Evolutionary conservation across 2,113 vertebrate genomes (phyloP).

Genomic region (Bujurquina vittata): DNA sequence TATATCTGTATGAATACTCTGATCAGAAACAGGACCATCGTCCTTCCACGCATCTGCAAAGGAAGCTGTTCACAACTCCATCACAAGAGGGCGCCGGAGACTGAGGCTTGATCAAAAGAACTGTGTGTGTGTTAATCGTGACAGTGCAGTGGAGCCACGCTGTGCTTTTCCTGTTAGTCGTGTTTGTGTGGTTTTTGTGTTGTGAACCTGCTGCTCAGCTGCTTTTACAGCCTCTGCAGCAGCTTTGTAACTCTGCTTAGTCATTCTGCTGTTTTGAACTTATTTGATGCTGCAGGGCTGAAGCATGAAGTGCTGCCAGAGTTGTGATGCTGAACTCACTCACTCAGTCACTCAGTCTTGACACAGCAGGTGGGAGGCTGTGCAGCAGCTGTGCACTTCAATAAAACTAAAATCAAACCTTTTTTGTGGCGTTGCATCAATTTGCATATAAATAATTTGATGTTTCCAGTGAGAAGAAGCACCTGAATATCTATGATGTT

Average conservation of each 20-base stretch:
- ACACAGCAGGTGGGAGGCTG: slow-evolving; percentile 34
- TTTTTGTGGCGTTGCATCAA: slow-evolving; percentile 8
- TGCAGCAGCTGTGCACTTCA: slow-evolving; percentile 41
- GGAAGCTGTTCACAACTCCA: neutral
- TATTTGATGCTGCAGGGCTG: slow-evolving; percentile 31
- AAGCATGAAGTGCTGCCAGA: slow-evolving; percentile 29
- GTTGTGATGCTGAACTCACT: slow-evolving; percentile 16
- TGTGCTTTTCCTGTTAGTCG: slow-evolving; percentile 26
- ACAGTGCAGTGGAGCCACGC: neutral
- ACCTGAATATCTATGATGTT: neutral
- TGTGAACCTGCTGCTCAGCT: neutral
- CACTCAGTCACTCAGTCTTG: neutral
- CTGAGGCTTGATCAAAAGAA: neutral
- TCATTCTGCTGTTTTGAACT: slow-evolving; percentile 28
- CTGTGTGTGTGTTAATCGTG: slow-evolving; percentile 34
- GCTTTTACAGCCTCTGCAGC: neutral
- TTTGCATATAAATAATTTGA: neutral
- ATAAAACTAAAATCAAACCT: slow-evolving; percentile 47
- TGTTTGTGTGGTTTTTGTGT: neutral
- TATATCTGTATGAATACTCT: neutral
- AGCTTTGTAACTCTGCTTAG: neutral
- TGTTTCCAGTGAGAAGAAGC: neutral
- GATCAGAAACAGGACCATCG: neutral
- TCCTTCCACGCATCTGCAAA: neutral
- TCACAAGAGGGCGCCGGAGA: slow-evolving; percentile 56